Conservation (phyloP, 2,797 vertebrate species). For the Chelon auratus region DNA sequence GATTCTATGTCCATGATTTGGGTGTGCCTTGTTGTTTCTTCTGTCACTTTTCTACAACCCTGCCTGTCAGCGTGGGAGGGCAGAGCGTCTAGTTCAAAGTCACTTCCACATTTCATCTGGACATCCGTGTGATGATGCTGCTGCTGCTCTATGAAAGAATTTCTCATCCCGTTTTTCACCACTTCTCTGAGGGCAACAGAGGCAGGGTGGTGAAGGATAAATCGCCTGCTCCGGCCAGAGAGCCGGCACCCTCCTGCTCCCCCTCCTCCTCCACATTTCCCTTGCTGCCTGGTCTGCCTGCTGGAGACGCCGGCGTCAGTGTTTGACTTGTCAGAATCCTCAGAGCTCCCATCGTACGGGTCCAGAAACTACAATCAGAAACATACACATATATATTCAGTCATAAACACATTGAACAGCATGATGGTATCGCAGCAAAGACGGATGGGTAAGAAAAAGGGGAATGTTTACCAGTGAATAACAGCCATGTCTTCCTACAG, state of each 20-base stretch:
- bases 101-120: conserved; percentile 74
- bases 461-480: conserved; percentile 65
- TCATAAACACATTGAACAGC: background rate
- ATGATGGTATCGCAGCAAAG: background rate
- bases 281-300: conserved; percentile 58
- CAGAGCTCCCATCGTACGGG: conserved; percentile 88
- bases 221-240: conserved; percentile 55
- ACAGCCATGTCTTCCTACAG: conserved; percentile 58
- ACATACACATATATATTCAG: background rate
- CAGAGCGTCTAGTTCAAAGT: conserved; percentile 46
- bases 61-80: conserved; percentile 25
- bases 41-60: conserved; percentile 14
- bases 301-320: conserved; percentile 4
- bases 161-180: conserved; percentile 29
- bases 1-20: conserved; percentile 46
- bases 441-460: background rate
- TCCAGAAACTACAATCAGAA: conserved; percentile 83
- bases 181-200: conserved; percentile 48
- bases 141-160: conserved; percentile 32
- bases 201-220: conserved; percentile 39
- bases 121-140: conserved; percentile 56
- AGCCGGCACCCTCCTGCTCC: conserved; percentile 42
- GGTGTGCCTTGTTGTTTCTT: conserved; percentile 15
- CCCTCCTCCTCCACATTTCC: conserved; percentile 25
- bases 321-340: conserved; percentile 78